Conservation (phyloP, 2,113 vertebrate genomes). For the Serilophus lunatus region DNA sequence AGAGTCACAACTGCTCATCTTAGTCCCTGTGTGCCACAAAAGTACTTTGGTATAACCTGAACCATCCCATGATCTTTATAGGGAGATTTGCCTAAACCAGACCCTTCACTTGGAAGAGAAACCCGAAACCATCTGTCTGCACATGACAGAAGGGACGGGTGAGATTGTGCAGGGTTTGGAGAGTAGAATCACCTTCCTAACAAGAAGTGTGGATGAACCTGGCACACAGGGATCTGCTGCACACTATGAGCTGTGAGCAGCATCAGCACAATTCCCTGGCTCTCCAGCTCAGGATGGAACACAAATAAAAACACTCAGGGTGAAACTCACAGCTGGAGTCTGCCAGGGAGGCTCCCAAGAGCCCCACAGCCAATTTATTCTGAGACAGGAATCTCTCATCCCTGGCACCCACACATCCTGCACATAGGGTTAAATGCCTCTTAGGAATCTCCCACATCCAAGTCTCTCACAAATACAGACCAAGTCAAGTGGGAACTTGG, state of each 20-base stretch:
- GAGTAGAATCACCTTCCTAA: background rate
- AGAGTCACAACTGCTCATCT: background rate
- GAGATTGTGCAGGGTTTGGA: background rate
- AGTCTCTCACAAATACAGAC: background rate
- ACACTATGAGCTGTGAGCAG: background rate
- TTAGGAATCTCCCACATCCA: background rate
- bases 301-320: background rate
- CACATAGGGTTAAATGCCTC: background rate
- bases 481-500: background rate
- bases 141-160: background rate
- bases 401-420: background rate
- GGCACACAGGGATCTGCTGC: background rate
- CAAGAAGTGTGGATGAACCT: background rate
- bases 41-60: background rate
- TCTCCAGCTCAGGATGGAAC: background rate
- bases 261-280: background rate
- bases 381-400: background rate
- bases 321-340: background rate
- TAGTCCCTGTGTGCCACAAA: background rate
- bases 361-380: background rate
- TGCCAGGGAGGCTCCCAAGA: background rate
- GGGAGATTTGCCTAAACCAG: background rate
- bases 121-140: background rate
- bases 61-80: accelerated
- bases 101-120: background rate